A percentile compares a stretch with the other conserved stretches of the same genome.
Evolutionary conservation across 2,113 vertebrate genomes (phyloP).

Genomic region (Solea senegalensis): DNA sequence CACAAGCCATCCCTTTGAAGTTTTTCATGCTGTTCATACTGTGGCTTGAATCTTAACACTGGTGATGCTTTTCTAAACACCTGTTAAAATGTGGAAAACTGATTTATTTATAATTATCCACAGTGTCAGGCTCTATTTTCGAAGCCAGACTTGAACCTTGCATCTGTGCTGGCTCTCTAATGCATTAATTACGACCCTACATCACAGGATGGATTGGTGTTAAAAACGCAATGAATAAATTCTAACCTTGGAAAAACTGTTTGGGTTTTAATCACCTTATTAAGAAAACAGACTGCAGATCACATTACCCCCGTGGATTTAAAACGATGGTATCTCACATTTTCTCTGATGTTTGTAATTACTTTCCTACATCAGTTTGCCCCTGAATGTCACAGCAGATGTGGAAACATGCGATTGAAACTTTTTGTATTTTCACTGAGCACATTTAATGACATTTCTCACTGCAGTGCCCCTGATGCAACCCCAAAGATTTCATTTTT

Average conservation of each 20-base stretch:
- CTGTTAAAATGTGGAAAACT: not conserved
- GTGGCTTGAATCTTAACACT: conserved; percentile 16
- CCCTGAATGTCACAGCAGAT: conserved; percentile 31
- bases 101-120: conserved; percentile 11
- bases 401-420: not conserved
- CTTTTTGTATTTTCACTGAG: not conserved
- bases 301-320: conserved; percentile 12
- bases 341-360: conserved; percentile 60
- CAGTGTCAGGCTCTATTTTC: not conserved
- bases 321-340: conserved; percentile 49
- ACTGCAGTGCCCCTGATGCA: too few relatives aligned
- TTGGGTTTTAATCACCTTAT: conserved; percentile 39
- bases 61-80: conserved; percentile 26
- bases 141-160: too few relatives aligned
- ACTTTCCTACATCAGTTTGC: conserved; percentile 33
- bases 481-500: too few relatives aligned
- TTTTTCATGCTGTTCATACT: conserved; percentile 41
- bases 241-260: conserved; percentile 47
- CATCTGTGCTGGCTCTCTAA: not conserved
- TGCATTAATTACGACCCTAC: conserved; percentile 21
- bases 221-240: conserved; percentile 24
- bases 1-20: conserved; percentile 40
- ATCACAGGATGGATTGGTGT: conserved; percentile 12
- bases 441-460: not conserved
- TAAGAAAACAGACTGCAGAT: conserved; percentile 26